Conservation (phyloP, 2,797 vertebrate species). For the Anisognathus igniventris region DNA sequence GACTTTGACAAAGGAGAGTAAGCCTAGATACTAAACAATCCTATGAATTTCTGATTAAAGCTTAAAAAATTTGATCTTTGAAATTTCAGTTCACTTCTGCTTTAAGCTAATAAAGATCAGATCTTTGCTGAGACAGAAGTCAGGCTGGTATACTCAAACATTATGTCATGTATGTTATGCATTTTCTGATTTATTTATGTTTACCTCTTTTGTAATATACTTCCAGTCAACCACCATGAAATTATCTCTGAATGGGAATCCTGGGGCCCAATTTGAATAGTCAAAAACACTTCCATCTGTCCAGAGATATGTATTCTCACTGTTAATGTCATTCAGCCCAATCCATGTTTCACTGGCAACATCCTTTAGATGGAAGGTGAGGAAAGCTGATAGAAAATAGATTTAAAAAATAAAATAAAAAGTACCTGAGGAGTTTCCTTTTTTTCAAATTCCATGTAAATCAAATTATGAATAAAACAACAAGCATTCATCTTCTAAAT, state of each 20-base stretch:
- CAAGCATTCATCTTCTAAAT: neutral
- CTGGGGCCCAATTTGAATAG: constrained; percentile 87
- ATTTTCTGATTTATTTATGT: neutral
- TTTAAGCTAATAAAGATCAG: neutral
- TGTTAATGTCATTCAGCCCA: constrained; percentile 87
- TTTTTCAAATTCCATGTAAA: neutral
- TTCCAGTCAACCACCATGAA: neutral
- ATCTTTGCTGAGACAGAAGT: neutral
- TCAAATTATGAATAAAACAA: neutral
- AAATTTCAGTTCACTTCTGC: neutral
- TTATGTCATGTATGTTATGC: fast-evolving
- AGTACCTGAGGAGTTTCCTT: neutral
- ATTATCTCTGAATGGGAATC: constrained; percentile 64
- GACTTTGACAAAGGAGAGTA: neutral
- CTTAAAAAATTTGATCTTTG: neutral
- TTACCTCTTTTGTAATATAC: constrained; percentile 10
- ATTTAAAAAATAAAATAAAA: neutral
- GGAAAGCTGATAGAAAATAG: constrained; percentile 75
- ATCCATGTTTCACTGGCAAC: constrained; percentile 79
- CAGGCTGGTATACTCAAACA: neutral
- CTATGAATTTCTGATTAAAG: neutral
- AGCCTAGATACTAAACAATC: neutral
- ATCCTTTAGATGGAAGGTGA: constrained; percentile 79
- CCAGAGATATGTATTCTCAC: constrained; percentile 83
- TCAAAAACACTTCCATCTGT: constrained; percentile 82